Percentiles rank a stretch among this genome's conserved stretches.
Conservation (phyloP, 2,888 invertebrate genomes). For the Patella depressa region DNA sequence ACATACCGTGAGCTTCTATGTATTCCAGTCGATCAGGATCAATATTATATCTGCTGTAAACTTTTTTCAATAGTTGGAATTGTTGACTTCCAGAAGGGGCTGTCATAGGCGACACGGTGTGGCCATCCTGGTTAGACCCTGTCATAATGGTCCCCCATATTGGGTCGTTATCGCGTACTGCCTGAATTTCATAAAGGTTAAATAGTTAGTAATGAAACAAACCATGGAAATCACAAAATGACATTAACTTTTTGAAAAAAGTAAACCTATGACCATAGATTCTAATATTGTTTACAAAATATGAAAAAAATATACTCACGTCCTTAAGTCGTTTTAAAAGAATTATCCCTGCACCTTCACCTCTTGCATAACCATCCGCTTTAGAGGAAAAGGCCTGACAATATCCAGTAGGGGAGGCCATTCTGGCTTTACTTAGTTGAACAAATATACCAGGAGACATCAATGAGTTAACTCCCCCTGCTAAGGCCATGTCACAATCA, state of each 20-base stretch:
- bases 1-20: conserved; percentile 45
- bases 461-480: conserved; percentile 42
- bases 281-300: too few species aligned
- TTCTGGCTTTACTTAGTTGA: conserved; percentile 45
- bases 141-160: conserved; percentile 45
- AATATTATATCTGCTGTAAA: conserved; percentile 25
- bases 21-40: conserved; percentile 33
- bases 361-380: conserved; percentile 56
- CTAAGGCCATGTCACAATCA: conserved; percentile 41
- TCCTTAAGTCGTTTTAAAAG: conserved; percentile 46
- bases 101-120: conserved; percentile 44
- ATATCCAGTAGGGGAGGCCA: conserved; percentile 53
- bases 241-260: too few species aligned
- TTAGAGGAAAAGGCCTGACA: conserved; percentile 50
- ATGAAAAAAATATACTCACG: conserved; percentile 24
- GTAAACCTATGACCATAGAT: too few species aligned
- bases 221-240: too few species aligned
- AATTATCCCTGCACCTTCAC: conserved; percentile 57
- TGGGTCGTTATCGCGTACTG: conserved; percentile 40
- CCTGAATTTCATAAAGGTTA: conserved; percentile 28
- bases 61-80: conserved; percentile 22
- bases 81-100: conserved; percentile 44
- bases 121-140: conserved; percentile 52
- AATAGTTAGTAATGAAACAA: too few species aligned
- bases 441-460: conserved; percentile 38